phyloP scores from a whole-genome alignment of 2,113 vertebrate genomes.

The Zosterops lateralis region DNA sequence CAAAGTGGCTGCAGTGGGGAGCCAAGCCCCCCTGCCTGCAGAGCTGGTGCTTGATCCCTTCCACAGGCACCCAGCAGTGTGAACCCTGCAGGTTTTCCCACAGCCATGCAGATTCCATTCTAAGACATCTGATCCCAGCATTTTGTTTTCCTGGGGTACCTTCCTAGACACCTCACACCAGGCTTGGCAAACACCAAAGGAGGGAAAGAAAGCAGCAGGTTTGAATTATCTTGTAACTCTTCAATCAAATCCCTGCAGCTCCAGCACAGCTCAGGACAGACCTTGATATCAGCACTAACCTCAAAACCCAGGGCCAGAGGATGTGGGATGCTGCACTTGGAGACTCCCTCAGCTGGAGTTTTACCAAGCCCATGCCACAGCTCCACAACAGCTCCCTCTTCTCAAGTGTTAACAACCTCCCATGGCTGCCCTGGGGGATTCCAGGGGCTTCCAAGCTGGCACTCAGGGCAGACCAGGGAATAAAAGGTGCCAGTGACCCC shows the following conservation, averaged over 20 bases:
- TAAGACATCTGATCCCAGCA: background rate
- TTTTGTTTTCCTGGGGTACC: background rate
- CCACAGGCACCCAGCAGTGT: background rate
- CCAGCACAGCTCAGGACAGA: background rate
- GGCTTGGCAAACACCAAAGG: background rate
- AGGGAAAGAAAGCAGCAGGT: background rate
- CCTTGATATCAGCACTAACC: background rate
- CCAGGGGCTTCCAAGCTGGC: background rate
- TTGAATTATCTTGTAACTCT: background rate
- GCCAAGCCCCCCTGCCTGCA: background rate
- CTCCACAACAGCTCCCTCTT: background rate
- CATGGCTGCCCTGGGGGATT: background rate
- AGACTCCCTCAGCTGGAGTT: background rate
- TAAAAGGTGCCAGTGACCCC: background rate
- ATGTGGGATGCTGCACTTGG: background rate
- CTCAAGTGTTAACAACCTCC: background rate
- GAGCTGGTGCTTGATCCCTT: background rate
- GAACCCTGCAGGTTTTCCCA: background rate
- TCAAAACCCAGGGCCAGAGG: background rate
- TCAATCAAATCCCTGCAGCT: background rate
- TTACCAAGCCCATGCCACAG: fast-evolving
- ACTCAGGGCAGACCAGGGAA: background rate
- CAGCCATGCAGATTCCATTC: background rate
- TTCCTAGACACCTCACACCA: background rate
- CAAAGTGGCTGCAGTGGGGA: background rate